Conservation (phyloP, 2,888 invertebrate genomes). For the Dynastes maya region DNA sequence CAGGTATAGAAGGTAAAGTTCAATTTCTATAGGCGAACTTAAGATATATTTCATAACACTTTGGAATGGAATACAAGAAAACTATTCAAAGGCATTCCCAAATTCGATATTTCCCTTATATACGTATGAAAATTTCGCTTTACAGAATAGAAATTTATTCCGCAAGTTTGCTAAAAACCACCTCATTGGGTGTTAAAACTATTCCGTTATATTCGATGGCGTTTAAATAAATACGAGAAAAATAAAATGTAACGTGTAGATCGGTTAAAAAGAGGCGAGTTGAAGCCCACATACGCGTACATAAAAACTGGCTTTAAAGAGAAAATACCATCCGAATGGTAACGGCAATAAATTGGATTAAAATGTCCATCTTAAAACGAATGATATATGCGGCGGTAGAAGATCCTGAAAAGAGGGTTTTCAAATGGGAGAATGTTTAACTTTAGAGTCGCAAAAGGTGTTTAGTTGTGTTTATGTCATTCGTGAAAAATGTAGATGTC, state of each 20-base stretch:
- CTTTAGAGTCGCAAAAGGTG: slow-evolving; percentile 9
- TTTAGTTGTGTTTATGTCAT: slow-evolving; percentile 5
- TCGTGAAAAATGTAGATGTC: too few species aligned
- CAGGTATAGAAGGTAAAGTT: slow-evolving; percentile 14
- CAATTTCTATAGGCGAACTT: slow-evolving; percentile 32
- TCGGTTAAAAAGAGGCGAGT: too few species aligned
- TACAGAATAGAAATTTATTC: not conserved
- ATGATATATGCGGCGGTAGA: slow-evolving; percentile 38
- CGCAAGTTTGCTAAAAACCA: not conserved
- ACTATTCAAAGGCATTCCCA: slow-evolving; percentile 5
- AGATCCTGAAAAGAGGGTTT: slow-evolving; percentile 26
- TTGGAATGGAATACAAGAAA: too few species aligned
- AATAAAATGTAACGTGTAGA: not conserved
- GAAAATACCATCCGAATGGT: slow-evolving; percentile 31
- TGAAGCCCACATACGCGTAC: not conserved
- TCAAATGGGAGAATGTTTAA: not conserved
- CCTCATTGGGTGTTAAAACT: not conserved
- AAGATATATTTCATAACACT: slow-evolving; percentile 41
- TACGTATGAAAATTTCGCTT: not conserved
- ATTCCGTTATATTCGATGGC: not conserved
- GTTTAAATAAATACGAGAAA: slow-evolving; percentile 15
- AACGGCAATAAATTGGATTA: slow-evolving; percentile 48
- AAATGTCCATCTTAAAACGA: slow-evolving; percentile 44
- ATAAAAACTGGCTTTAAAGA: slow-evolving; percentile 8
- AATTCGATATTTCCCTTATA: slow-evolving; percentile 24